Percentiles rank a stretch among this genome's conserved stretches.
Conservation (phyloP, 2,113 vertebrate species). For the Tetrao urogallus region DNA sequence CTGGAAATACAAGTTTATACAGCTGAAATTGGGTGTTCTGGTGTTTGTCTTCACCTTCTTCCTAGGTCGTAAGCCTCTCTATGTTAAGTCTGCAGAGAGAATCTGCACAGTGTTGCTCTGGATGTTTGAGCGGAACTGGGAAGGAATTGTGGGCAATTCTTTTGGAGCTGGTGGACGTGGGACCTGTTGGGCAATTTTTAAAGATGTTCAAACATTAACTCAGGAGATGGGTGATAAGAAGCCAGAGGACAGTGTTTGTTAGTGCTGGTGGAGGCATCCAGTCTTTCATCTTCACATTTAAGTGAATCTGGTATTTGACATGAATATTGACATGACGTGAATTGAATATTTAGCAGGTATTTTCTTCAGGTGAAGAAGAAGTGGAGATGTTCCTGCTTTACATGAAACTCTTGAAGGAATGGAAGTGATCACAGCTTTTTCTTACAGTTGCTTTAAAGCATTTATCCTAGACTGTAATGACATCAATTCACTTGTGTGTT, state of each 20-base stretch:
- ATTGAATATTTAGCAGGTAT: neutral
- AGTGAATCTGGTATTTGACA: neutral
- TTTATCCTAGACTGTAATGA: neutral
- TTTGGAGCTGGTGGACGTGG: neutral
- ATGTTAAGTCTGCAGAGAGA: neutral
- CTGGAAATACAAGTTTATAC: neutral
- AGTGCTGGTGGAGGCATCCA: neutral
- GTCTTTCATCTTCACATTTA: neutral
- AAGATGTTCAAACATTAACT: neutral
- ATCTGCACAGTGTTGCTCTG: neutral
- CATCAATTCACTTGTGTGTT: neutral
- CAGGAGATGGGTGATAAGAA: neutral
- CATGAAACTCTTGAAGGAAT: neutral
- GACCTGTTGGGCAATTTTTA: neutral
- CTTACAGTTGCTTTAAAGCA: neutral
- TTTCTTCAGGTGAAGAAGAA: neutral
- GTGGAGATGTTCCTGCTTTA: neutral
- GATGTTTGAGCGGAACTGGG: neutral
- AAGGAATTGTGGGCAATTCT: neutral
- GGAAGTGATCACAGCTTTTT: neutral
- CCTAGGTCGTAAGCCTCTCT: neutral
- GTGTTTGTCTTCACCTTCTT: neutral
- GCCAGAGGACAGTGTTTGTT: neutral
- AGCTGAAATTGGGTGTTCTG: neutral
- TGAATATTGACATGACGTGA: neutral